Evolutionary conservation across 2,888 invertebrate species (phyloP).

Genomic region (Digitonthophagus gazella): DNA sequence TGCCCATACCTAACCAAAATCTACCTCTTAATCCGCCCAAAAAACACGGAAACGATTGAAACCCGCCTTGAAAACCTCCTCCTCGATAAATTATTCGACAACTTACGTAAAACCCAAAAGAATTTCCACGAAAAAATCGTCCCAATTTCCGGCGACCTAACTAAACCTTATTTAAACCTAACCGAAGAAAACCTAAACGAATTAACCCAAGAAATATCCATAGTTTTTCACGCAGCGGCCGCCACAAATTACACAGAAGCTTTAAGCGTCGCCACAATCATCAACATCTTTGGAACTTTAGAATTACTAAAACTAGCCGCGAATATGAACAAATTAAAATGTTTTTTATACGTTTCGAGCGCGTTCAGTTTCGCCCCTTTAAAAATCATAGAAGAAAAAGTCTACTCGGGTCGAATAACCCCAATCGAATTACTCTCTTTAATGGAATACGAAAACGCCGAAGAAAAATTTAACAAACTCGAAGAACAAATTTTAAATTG

Average conservation of each 20-base stretch:
- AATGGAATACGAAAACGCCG: neutral
- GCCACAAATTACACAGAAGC: constrained; percentile 71
- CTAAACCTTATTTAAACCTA: no score
- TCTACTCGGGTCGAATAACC: constrained; percentile 51
- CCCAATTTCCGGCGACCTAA: constrained; percentile 59
- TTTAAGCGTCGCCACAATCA: constrained; percentile 67
- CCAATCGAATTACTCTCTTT: neutral
- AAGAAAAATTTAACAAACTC: constrained; percentile 1
- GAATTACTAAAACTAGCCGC: constrained; percentile 65
- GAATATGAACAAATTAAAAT: constrained; percentile 63
- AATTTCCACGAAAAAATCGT: constrained; percentile 61
- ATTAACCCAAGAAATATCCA: no score
- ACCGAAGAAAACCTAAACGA: no score
- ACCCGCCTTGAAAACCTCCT: constrained; percentile 67
- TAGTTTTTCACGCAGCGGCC: constrained; percentile 60
- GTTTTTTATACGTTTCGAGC: constrained; percentile 60
- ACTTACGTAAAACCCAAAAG: constrained; percentile 59
- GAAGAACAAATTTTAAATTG: constrained; percentile 57
- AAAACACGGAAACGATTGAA: constrained; percentile 63
- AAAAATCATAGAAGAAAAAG: constrained; percentile 35
- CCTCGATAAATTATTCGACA: constrained; percentile 63
- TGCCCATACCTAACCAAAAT: constrained; percentile 57
- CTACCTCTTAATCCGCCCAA: constrained; percentile 58
- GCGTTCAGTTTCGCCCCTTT: constrained; percentile 58
- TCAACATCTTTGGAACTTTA: constrained; percentile 70